Evolutionary conservation across 2,797 vertebrate genomes (phyloP).

Genomic region (Sardinella longiceps): DNA sequence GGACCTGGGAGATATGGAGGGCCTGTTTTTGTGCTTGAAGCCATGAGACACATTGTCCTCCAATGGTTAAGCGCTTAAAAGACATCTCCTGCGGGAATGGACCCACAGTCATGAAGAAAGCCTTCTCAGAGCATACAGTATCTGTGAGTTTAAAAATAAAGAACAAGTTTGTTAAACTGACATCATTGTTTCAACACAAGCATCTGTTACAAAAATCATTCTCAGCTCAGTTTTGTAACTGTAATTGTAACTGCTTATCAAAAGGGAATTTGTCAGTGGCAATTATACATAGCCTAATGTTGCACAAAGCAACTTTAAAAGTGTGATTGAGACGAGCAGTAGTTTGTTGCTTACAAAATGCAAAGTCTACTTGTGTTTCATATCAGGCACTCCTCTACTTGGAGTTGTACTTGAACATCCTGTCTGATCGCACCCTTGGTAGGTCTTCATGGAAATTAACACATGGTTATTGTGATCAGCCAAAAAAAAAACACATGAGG

Average conservation of each 20-base stretch:
- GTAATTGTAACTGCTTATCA: neutral
- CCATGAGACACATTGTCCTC: slow-evolving; percentile 61
- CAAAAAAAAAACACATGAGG: neutral
- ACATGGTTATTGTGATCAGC: neutral
- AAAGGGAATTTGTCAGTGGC: neutral
- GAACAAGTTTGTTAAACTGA: neutral
- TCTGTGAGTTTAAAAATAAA: slow-evolving; percentile 40
- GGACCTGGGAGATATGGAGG: slow-evolving; percentile 62
- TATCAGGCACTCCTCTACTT: no score
- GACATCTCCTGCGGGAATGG: slow-evolving; percentile 71
- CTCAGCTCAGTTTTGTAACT: neutral
- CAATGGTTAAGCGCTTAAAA: slow-evolving; percentile 67
- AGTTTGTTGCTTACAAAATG: neutral
- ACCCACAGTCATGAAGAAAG: slow-evolving; percentile 70
- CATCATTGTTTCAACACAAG: neutral
- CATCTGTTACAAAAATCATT: neutral
- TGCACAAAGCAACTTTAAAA: no score
- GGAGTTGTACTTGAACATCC: neutral
- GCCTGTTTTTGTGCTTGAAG: slow-evolving; percentile 50
- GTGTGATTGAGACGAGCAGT: no score
- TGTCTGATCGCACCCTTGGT: neutral
- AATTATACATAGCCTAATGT: neutral
- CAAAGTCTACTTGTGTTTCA: neutral
- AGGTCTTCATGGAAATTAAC: neutral
- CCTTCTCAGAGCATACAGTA: slow-evolving; percentile 53